These are phyloP conservation scores for Apostichopus leukothele DNA, from an alignment of 53 echinoderm and acorn worm genomes.

Conservation along the genomic window DNA sequence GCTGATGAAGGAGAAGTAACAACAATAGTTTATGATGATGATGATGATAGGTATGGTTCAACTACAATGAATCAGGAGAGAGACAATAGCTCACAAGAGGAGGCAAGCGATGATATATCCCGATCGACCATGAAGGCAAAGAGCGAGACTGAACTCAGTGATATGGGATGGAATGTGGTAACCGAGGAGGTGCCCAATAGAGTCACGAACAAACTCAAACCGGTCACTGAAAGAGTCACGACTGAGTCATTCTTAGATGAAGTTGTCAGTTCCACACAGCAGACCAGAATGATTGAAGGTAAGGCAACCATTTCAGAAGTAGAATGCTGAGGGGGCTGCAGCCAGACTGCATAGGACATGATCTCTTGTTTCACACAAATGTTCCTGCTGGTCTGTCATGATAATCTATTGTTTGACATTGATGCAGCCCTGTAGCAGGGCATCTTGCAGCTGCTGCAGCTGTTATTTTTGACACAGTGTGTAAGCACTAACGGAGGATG, in stretches of 20 bases:
- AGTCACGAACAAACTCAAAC: background rate
- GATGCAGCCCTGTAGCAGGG: too few relatives aligned
- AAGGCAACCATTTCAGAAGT: background rate
- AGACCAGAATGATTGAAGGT: background rate
- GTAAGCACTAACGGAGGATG: too few relatives aligned
- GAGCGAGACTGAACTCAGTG: background rate
- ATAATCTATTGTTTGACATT: too few relatives aligned
- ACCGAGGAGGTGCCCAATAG: background rate
- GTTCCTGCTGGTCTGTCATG: too few relatives aligned
- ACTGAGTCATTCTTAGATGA: background rate
- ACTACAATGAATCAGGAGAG: background rate
- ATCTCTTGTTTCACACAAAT: too few relatives aligned
- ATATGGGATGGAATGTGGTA: background rate
- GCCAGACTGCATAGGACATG: too few relatives aligned
- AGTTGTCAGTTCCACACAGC: background rate
- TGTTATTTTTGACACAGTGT: too few relatives aligned
- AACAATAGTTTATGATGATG: background rate
- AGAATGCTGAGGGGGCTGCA: too few relatives aligned
- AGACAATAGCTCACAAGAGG: background rate
- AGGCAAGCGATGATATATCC: background rate
- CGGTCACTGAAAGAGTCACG: background rate
- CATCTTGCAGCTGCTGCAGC: too few relatives aligned
- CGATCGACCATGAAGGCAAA: background rate
- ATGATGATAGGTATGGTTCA: background rate
- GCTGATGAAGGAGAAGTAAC: background rate